Conservation (phyloP, 1,140 invertebrate genomes). For the Procambarus virginalis region DNA sequence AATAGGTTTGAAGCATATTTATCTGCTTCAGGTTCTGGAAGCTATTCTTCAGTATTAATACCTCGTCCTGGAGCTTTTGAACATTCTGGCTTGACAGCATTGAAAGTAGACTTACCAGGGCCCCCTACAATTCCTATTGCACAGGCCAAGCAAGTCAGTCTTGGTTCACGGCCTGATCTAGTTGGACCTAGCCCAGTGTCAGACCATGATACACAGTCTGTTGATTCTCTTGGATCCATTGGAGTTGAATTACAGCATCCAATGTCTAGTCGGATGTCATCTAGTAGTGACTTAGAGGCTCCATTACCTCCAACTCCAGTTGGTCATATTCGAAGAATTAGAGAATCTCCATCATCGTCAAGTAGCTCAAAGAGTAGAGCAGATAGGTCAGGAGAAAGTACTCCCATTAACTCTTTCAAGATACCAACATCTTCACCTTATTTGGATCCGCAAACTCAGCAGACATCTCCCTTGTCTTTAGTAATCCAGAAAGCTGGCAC, state of each 20-base stretch:
- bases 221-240: conserved; percentile 56
- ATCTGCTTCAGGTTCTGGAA: background rate
- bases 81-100: conserved; percentile 9
- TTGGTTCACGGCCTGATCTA: background rate
- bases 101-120: background rate
- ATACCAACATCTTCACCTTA: conserved; percentile 43
- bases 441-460: conserved; percentile 38
- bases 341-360: conserved; percentile 43
- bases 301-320: conserved; percentile 21
- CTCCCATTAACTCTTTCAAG: conserved; percentile 18
- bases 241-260: conserved; percentile 53
- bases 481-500: conserved; percentile 50
- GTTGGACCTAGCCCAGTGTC: conserved; percentile 46
- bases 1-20: conserved; percentile 54
- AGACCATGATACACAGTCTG: conserved; percentile 43
- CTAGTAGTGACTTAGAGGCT: conserved; percentile 35
- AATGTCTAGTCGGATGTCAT: conserved; percentile 24
- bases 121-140: conserved; percentile 25
- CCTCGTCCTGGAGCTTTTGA: conserved; percentile 45
- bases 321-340: conserved; percentile 43
- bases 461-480: conserved; percentile 51
- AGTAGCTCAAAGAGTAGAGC: conserved; percentile 34
- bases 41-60: background rate
- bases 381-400: conserved; percentile 35
- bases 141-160: conserved; percentile 23